Evolutionary conservation across 2,797 vertebrate genomes (phyloP).

Genomic region (Acanthurus leucopareius): DNA sequence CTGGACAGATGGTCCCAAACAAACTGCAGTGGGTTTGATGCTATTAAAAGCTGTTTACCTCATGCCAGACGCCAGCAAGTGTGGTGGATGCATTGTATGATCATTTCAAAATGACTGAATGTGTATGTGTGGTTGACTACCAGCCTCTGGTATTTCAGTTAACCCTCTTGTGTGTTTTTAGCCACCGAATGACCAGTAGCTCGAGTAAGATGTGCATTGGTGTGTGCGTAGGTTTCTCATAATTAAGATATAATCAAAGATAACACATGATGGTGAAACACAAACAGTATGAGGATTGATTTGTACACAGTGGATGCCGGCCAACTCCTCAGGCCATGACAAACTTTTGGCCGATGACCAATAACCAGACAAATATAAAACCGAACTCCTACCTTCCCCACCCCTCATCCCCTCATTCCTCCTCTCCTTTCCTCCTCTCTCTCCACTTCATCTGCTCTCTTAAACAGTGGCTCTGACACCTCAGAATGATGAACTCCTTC

Average conservation of each 20-base stretch:
- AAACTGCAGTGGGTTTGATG: constrained; percentile 87
- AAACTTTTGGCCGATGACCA: constrained; percentile 70
- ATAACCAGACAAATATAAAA: constrained; percentile 58
- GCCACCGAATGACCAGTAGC: constrained; percentile 76
- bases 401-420: background rate
- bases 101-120: constrained; percentile 58
- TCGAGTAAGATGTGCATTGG: constrained; percentile 21
- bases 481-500: constrained; percentile 83
- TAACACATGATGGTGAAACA: constrained; percentile 49
- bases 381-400: background rate
- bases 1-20: constrained; percentile 92
- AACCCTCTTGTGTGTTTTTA: constrained; percentile 82
- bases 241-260: constrained; percentile 73
- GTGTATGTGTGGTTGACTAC: constrained; percentile 46
- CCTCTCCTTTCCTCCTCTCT: constrained; percentile 36
- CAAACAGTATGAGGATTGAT: constrained; percentile 51
- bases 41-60: constrained; percentile 94
- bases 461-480: constrained; percentile 73
- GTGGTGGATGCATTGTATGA: constrained; percentile 61
- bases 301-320: constrained; percentile 48
- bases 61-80: constrained; percentile 76
- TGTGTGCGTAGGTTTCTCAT: constrained; percentile 59
- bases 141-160: constrained; percentile 85
- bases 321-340: constrained; percentile 58
- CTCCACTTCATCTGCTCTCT: constrained; percentile 63